phyloP scores from a whole-genome alignment of 1,140 invertebrate species.

The Teleopsis dalmanni region DNA sequence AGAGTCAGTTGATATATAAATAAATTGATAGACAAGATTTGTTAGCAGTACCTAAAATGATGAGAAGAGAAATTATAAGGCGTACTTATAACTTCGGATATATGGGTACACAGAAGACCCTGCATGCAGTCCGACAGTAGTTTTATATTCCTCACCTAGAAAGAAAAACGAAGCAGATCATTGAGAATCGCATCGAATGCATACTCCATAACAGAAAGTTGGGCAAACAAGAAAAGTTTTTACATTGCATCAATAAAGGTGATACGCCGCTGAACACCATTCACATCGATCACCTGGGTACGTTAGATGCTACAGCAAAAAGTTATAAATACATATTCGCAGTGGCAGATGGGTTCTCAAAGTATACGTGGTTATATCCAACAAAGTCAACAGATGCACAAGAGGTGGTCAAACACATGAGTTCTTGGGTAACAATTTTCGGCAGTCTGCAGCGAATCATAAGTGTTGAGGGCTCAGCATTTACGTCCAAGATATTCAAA shows the following conservation, averaged over 20 bases:
- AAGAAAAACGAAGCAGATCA: too few relatives aligned
- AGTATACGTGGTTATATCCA: constrained; percentile 39
- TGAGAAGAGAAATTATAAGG: constrained; percentile 7
- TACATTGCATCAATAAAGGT: too few relatives aligned
- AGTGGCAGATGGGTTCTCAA: constrained; percentile 26
- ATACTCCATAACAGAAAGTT: too few relatives aligned
- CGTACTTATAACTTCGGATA: background rate
- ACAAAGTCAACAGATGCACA: constrained; percentile 4
- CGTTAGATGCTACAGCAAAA: constrained; percentile 32
- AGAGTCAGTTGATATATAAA: constrained; percentile 5
- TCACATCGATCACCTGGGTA: constrained; percentile 20
- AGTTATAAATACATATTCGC: constrained; percentile 40
- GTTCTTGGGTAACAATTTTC: constrained; percentile 8
- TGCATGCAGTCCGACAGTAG: background rate
- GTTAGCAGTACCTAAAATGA: constrained; percentile 2
- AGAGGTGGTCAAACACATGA: background rate
- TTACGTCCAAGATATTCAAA: constrained; percentile 22
- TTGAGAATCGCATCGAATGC: too few relatives aligned
- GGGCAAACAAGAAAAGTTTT: too few relatives aligned
- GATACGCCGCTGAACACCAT: background rate
- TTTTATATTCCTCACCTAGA: constrained; percentile 7
- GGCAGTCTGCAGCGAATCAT: constrained; percentile 34
- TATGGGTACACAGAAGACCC: constrained; percentile 2
- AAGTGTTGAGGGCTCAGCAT: constrained; percentile 34
- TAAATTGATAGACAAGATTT: background rate